A percentile compares a stretch with the other conserved stretches of the same genome.
Conservation (phyloP, 2,797 vertebrate species). For the Danio tinwini region DNA sequence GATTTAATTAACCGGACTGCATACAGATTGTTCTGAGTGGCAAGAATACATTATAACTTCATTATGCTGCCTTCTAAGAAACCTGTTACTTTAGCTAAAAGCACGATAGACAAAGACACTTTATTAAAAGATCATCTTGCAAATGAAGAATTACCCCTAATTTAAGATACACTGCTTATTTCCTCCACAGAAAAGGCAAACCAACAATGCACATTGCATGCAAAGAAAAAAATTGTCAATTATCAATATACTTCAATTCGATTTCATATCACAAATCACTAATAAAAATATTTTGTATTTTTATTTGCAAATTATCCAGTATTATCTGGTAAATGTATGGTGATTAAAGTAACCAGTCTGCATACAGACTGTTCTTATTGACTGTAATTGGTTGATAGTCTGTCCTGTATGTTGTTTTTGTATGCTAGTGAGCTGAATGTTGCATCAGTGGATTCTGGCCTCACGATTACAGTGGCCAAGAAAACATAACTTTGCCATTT, state of each 20-base stretch:
- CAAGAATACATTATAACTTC: no score
- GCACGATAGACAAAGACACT: no score
- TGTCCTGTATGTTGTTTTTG: neutral
- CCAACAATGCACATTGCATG: neutral
- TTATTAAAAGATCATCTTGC: neutral
- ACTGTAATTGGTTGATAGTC: neutral
- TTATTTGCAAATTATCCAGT: no score
- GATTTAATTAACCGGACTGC: no score
- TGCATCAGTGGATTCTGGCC: constrained; percentile 87
- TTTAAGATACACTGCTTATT: neutral
- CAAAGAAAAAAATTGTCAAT: neutral
- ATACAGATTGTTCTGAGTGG: no score
- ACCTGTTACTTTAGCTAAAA: no score
- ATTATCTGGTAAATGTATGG: neutral
- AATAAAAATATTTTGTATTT: no score
- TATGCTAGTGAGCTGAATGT: constrained; percentile 90
- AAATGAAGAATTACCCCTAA: neutral
- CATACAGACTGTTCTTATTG: neutral
- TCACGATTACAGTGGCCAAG: constrained; percentile 90
- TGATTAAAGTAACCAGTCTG: neutral
- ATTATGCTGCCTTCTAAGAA: neutral
- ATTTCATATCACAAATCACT: no score
- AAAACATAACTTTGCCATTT: constrained; percentile 66
- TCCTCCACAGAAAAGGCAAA: neutral
- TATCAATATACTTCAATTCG: neutral